Conservation (phyloP, 2,797 vertebrate species). For the Astyanax mexicanus region DNA sequence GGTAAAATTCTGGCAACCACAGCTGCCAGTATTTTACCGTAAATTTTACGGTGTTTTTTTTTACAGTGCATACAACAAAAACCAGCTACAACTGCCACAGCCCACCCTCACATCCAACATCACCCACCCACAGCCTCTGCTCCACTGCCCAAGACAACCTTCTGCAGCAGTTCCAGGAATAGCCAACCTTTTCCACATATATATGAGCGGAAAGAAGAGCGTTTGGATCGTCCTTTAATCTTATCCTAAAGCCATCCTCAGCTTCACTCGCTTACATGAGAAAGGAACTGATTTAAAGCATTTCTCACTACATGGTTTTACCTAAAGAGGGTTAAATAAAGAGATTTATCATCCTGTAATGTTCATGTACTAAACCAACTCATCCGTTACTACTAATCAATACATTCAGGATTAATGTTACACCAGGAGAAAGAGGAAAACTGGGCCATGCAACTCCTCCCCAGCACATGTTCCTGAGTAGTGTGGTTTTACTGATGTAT, state of each 20-base stretch:
- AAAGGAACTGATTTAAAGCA: constrained; percentile 2
- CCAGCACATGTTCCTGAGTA: no score
- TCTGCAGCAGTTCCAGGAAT: constrained; percentile 42
- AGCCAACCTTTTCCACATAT: constrained; percentile 24
- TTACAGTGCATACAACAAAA: constrained; percentile 2
- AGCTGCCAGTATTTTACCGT: no score
- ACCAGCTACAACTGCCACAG: not conserved
- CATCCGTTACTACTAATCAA: no score
- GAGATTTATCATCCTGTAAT: no score
- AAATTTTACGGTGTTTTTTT: no score
- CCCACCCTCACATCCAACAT: constrained; percentile 22
- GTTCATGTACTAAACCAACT: no score
- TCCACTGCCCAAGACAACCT: constrained; percentile 15
- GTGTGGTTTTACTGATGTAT: no score
- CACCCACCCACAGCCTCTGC: constrained; percentile 20
- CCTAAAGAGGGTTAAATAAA: no score
- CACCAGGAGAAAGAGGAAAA: no score
- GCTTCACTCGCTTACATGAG: not conserved
- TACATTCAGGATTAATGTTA: no score
- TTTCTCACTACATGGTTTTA: not conserved
- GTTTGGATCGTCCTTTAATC: constrained; percentile 27
- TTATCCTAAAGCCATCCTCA: not conserved
- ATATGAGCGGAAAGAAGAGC: constrained; percentile 15
- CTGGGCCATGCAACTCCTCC: no score
- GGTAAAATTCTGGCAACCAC: no score